Conservation (phyloP, 2,113 vertebrate species). For the Sebastes schlegelii region DNA sequence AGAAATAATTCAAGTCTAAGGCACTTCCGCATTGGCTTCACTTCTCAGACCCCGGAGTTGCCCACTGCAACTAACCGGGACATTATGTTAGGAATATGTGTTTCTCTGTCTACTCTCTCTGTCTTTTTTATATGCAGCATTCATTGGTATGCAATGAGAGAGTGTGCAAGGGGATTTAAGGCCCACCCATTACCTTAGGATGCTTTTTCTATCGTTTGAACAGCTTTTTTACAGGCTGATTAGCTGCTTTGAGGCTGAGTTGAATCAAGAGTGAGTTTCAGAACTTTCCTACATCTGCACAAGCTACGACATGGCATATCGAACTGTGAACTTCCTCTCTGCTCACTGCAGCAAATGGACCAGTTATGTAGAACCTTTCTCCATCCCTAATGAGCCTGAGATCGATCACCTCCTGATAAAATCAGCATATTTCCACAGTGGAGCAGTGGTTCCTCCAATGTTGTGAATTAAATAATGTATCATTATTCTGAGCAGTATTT, state of each 20-base stretch:
- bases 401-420: conserved; percentile 62
- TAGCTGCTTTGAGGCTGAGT: conserved; percentile 43
- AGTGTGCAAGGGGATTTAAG: conserved; percentile 10
- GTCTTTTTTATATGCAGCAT: background rate
- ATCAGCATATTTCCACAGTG: conserved; percentile 37
- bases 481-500: conserved; percentile 32
- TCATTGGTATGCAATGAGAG: conserved; percentile 7
- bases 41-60: too few relatives aligned
- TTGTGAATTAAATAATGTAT: conserved; percentile 36
- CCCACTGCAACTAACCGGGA: background rate
- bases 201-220: conserved; percentile 10
- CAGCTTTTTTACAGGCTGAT: conserved; percentile 43
- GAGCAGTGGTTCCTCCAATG: conserved; percentile 12
- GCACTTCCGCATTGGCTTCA: too few relatives aligned
- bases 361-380: conserved; percentile 35
- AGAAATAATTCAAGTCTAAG: too few relatives aligned
- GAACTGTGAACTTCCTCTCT: conserved; percentile 55
- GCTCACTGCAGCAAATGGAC: conserved; percentile 48
- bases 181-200: conserved; percentile 12
- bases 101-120: background rate
- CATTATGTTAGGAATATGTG: conserved; percentile 20
- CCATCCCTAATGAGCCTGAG: conserved; percentile 48
- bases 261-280: conserved; percentile 38
- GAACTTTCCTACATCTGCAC: conserved; percentile 39
- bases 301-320: conserved; percentile 40